phyloP scores from a whole-genome alignment of 2,113 vertebrate genomes.

The Coryphaenoides rupestris region DNA sequence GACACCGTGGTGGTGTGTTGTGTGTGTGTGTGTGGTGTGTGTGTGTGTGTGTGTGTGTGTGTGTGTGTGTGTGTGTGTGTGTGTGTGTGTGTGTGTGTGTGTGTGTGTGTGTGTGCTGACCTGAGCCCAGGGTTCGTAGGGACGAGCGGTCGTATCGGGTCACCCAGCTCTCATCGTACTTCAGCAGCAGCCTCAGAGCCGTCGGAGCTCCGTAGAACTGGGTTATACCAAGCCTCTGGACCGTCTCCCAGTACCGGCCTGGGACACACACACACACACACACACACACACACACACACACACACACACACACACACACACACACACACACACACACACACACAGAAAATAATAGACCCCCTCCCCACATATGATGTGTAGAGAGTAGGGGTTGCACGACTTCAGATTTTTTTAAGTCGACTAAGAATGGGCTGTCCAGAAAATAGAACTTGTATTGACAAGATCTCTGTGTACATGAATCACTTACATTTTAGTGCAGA shows the following conservation, averaged over 20 bases:
- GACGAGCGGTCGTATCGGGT: slow-evolving; percentile 89
- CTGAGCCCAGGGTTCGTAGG: slow-evolving; percentile 63
- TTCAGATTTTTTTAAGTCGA: too few relatives aligned
- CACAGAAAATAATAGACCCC: not conserved
- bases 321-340: not conserved
- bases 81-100: not conserved
- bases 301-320: not conserved
- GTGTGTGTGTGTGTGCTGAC: not conserved
- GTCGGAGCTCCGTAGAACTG: slow-evolving; percentile 92
- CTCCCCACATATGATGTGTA: not conserved
- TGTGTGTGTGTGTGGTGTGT: not conserved
- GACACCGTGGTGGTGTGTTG: too few relatives aligned
- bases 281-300: slow-evolving; percentile 3
- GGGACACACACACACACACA: slow-evolving; percentile 29
- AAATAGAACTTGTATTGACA: too few relatives aligned
- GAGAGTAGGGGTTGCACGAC: too few relatives aligned
- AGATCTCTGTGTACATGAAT: too few relatives aligned
- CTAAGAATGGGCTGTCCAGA: too few relatives aligned
- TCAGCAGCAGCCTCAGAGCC: slow-evolving; percentile 83
- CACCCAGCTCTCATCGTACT: slow-evolving; percentile 84
- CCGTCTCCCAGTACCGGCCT: slow-evolving; percentile 92
- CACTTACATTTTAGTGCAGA: too few relatives aligned
- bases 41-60: slow-evolving; percentile 3
- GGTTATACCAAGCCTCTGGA: slow-evolving; percentile 83
- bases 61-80: not conserved